phyloP scores from a whole-genome alignment of 2,113 vertebrate species.

The Lagopus muta region DNA sequence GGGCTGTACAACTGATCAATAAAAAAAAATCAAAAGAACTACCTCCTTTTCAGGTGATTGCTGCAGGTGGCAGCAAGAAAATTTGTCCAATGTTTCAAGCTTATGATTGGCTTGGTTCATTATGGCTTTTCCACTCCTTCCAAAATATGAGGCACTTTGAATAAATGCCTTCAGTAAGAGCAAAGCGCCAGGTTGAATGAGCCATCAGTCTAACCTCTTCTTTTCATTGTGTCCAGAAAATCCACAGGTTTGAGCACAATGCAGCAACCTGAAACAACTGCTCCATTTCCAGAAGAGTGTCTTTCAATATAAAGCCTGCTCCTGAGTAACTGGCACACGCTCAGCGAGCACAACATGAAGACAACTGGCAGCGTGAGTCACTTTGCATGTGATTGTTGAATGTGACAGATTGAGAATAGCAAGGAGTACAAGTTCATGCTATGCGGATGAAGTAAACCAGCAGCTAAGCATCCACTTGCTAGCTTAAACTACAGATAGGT shows the following conservation, averaged over 20 bases:
- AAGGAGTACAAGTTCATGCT: slow-evolving; percentile 58
- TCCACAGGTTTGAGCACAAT: background rate
- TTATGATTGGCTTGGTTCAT: background rate
- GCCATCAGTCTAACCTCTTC: background rate
- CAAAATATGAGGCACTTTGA: background rate
- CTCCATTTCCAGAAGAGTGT: background rate
- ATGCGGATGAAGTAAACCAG: slow-evolving; percentile 37
- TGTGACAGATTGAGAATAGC: slow-evolving; percentile 69
- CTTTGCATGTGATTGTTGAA: slow-evolving; percentile 56
- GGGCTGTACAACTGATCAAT: background rate
- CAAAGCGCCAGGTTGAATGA: background rate
- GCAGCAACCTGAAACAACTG: background rate
- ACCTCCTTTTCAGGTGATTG: background rate
- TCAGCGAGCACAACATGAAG: slow-evolving; percentile 38
- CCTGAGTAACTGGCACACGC: slow-evolving; percentile 64
- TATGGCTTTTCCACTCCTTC: background rate
- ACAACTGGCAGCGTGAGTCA: slow-evolving; percentile 64
- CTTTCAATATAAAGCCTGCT: slow-evolving; percentile 34
- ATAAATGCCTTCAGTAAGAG: background rate
- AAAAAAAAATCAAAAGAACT: background rate
- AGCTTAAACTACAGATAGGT: background rate
- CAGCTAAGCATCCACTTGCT: background rate
- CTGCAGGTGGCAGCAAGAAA: background rate
- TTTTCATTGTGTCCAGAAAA: background rate
- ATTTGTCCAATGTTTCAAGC: background rate